A percentile compares a stretch with the other conserved stretches of the same genome.
phyloP scores from a whole-genome alignment of 2,113 vertebrate species.

The Dipodomys spectabilis region DNA sequence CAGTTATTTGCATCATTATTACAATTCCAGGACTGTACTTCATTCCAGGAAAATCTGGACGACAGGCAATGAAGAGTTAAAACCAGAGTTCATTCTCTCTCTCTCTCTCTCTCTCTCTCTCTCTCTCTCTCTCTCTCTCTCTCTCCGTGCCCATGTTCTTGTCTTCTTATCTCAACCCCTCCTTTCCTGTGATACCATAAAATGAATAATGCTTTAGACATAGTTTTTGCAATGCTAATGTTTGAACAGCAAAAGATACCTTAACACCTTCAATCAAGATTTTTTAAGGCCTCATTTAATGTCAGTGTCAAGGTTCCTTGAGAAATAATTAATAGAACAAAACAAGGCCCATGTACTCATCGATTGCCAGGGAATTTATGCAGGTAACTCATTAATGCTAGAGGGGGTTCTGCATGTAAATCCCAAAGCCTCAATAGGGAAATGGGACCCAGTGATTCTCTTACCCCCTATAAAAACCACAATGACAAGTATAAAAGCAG shows the following conservation, averaged over 20 bases:
- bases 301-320: constrained; percentile 82
- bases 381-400: constrained; percentile 89
- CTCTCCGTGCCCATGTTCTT: background rate
- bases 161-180: constrained; percentile 54
- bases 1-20: constrained; percentile 52
- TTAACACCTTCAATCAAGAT: constrained; percentile 83
- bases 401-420: constrained; percentile 84
- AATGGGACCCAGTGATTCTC: constrained; percentile 74
- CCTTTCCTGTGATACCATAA: constrained; percentile 64
- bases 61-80: constrained; percentile 61
- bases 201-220: constrained; percentile 79
- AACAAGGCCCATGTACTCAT: constrained; percentile 84
- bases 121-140: too few relatives aligned
- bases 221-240: constrained; percentile 82
- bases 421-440: constrained; percentile 81
- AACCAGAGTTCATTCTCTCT: background rate
- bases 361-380: constrained; percentile 87
- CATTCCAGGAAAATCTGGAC: constrained; percentile 27
- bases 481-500: constrained; percentile 76
- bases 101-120: too few relatives aligned
- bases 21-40: background rate
- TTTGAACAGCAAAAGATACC: constrained; percentile 82
- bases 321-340: constrained; percentile 87
- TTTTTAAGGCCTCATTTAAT: constrained; percentile 81
- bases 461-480: constrained; percentile 73